Evolutionary conservation across 2,888 invertebrate species (phyloP).

Genomic region (Macroteleia sp.): DNA sequence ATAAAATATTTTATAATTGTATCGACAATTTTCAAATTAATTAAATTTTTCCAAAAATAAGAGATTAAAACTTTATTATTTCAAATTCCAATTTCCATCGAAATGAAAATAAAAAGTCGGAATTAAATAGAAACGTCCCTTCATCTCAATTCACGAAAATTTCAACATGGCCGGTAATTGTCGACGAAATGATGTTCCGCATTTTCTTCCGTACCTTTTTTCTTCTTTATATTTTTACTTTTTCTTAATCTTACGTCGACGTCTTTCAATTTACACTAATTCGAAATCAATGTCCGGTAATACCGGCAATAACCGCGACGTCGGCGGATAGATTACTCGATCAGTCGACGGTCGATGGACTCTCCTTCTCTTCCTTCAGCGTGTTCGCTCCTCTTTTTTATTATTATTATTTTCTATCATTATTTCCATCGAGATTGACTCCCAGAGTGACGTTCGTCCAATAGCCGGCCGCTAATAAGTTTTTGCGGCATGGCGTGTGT

Average conservation of each 20-base stretch:
- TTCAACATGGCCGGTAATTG: conserved; percentile 43
- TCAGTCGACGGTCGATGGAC: conserved; percentile 55
- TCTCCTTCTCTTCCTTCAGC: conserved; percentile 1
- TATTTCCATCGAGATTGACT: conserved; percentile 71
- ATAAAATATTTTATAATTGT: too few species aligned
- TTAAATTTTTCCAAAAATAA: too few species aligned
- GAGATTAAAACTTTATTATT: background rate
- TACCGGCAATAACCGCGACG: conserved; percentile 67
- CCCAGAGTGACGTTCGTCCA: conserved; percentile 59
- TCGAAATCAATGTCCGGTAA: conserved; percentile 79
- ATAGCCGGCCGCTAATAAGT: conserved; percentile 68
- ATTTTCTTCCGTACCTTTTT: conserved; percentile 14
- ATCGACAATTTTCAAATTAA: too few species aligned
- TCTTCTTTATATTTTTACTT: conserved; percentile 14
- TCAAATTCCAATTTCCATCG: background rate
- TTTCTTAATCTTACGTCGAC: conserved; percentile 51
- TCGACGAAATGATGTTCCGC: conserved; percentile 30
- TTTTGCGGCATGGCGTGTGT: conserved; percentile 52
- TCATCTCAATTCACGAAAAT: conserved; percentile 34
- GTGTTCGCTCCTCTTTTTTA: background rate
- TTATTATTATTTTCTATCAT: conserved; percentile 55
- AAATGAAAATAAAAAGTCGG: background rate
- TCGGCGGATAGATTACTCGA: conserved; percentile 63
- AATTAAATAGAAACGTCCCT: conserved; percentile 20
- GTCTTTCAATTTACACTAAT: conserved; percentile 74